Conservation (phyloP, 2,888 invertebrate species). For the Conistra vaccinii region DNA sequence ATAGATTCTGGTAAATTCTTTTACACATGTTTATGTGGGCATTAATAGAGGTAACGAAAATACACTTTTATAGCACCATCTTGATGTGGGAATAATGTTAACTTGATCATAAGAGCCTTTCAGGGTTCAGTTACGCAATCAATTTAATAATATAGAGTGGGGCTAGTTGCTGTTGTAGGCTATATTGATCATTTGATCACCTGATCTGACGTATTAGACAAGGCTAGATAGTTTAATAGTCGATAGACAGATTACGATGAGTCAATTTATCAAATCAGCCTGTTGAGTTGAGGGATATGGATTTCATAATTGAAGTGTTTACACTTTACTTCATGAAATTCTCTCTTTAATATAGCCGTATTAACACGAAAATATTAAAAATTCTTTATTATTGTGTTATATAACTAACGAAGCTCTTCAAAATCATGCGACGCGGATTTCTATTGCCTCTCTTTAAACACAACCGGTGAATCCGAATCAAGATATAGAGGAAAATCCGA, state of each 20-base stretch:
- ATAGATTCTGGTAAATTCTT: neutral
- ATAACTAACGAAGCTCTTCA: neutral
- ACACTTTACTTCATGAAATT: neutral
- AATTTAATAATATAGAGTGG: neutral
- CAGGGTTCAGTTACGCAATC: neutral
- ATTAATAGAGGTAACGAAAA: neutral
- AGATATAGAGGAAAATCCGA: constrained; percentile 37
- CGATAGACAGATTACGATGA: too few species aligned
- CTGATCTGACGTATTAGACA: neutral
- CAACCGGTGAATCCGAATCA: constrained; percentile 37
- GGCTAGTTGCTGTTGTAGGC: neutral
- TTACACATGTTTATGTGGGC: constrained; percentile 27
- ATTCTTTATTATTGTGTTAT: neutral
- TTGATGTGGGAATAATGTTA: constrained; percentile 2
- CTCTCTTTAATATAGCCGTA: neutral
- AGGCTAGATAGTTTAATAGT: neutral
- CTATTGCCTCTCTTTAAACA: constrained; percentile 20
- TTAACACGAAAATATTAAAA: neutral
- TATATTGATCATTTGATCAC: neutral
- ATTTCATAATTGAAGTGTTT: neutral
- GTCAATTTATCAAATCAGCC: neutral
- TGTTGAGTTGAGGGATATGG: neutral
- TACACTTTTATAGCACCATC: neutral
- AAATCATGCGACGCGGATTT: neutral
- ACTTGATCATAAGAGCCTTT: constrained; percentile 1